phyloP scores from a whole-genome alignment of 1,140 invertebrate species.

The Zaprionus nigranus region DNA sequence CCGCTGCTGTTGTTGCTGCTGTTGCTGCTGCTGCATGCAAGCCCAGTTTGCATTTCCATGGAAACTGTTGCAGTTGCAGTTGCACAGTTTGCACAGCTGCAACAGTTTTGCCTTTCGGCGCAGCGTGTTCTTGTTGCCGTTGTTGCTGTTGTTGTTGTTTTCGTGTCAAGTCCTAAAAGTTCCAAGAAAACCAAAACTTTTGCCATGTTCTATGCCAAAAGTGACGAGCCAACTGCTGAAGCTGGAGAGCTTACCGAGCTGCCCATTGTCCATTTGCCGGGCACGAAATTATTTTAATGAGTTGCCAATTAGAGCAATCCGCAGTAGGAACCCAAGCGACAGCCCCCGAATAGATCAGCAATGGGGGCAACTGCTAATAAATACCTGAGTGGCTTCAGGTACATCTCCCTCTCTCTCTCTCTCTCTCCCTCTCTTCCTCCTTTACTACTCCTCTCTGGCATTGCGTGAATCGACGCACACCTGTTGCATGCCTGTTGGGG shows the following conservation, averaged over 20 bases:
- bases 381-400: conserved; percentile 49
- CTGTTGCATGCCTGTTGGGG: conserved; percentile 52
- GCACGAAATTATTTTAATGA: conserved; percentile 78
- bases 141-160: conserved; percentile 33
- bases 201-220: conserved; percentile 66
- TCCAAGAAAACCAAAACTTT: conserved; percentile 67
- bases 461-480: conserved; percentile 68
- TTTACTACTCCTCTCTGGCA: neutral
- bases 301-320: conserved; percentile 68
- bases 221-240: conserved; percentile 24
- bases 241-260: conserved; percentile 22
- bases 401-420: neutral
- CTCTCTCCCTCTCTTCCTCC: neutral
- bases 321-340: neutral
- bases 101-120: conserved; percentile 43
- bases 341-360: conserved; percentile 61
- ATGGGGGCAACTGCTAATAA: conserved; percentile 57
- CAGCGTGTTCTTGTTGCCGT: conserved; percentile 20
- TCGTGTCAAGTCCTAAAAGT: conserved; percentile 77
- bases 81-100: conserved; percentile 58
- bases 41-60: conserved; percentile 54
- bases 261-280: conserved; percentile 56
- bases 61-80: conserved; percentile 49
- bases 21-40: conserved; percentile 35
- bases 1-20: neutral